phyloP scores from a whole-genome alignment of 2,888 invertebrate genomes.

The Xestobium rufovillosum region DNA sequence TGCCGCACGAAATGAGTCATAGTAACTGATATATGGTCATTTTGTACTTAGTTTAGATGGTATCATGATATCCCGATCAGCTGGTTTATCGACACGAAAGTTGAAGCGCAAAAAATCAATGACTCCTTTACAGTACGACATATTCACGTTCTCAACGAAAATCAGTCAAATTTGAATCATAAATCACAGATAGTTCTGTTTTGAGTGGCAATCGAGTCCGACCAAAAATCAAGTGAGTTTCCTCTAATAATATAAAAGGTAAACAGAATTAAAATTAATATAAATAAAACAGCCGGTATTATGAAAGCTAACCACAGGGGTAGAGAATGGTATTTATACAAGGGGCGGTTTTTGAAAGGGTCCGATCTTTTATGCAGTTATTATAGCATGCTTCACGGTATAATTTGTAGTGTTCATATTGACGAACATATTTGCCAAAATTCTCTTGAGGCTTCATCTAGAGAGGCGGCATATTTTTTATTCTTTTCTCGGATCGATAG shows the following conservation, averaged over 20 bases:
- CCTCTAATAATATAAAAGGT: conserved; percentile 33
- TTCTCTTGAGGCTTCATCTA: conserved; percentile 24
- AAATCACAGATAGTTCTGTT: no score
- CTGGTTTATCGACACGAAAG: no score
- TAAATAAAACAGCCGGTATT: conserved; percentile 34
- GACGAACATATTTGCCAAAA: conserved; percentile 35
- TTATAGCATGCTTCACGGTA: conserved; percentile 31
- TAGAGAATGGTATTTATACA: conserved; percentile 31
- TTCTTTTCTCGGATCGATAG: no score
- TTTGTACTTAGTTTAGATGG: no score
- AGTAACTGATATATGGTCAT: no score
- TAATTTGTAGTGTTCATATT: conserved; percentile 33
- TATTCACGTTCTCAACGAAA: no score
- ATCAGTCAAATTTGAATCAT: no score
- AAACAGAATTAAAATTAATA: conserved; percentile 40
- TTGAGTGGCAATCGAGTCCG: no score
- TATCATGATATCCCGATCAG: no score
- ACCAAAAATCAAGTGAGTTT: conserved; percentile 20
- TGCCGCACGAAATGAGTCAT: no score
- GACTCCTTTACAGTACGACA: no score
- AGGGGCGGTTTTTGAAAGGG: conserved; percentile 27
- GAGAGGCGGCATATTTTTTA: background rate
- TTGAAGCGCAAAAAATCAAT: no score
- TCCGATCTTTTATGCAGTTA: conserved; percentile 13
- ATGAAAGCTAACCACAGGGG: conserved; percentile 39